Conservation (phyloP, 2,113 vertebrate species). For the Rhabdornis inornatus region DNA sequence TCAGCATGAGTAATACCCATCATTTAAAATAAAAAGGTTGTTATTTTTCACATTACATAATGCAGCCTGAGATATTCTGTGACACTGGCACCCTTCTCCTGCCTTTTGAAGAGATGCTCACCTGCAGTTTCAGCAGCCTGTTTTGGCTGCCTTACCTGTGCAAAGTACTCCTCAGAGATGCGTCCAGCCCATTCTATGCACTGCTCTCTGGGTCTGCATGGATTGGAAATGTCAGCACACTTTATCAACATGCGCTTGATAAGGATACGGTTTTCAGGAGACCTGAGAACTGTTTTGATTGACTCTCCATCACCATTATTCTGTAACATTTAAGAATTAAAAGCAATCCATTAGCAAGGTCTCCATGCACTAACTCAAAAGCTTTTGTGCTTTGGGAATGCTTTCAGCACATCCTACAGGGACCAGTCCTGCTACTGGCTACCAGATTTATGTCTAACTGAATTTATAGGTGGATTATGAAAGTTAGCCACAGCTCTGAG, state of each 20-base stretch:
- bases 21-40: background rate
- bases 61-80: background rate
- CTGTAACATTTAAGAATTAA: constrained; percentile 57
- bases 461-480: background rate
- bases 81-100: background rate
- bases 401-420: background rate
- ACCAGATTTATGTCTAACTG: background rate
- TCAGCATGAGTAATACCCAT: background rate
- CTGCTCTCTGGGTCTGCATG: constrained; percentile 87
- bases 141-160: constrained; percentile 79
- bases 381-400: background rate
- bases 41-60: background rate
- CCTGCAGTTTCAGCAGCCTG: background rate
- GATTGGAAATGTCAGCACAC: constrained; percentile 96
- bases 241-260: constrained; percentile 98
- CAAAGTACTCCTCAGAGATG: constrained; percentile 98
- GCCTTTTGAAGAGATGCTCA: background rate
- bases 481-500: background rate
- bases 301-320: constrained; percentile 79
- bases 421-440: background rate
- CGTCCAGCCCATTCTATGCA: constrained; percentile 96
- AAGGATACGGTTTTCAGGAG: constrained; percentile 91
- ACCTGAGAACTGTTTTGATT: constrained; percentile 80
- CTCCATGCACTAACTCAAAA: background rate
- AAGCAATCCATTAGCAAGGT: constrained; percentile 28